Evolutionary conservation across 2,113 vertebrate species (phyloP).

Genomic region (Thunnus thynnus): DNA sequence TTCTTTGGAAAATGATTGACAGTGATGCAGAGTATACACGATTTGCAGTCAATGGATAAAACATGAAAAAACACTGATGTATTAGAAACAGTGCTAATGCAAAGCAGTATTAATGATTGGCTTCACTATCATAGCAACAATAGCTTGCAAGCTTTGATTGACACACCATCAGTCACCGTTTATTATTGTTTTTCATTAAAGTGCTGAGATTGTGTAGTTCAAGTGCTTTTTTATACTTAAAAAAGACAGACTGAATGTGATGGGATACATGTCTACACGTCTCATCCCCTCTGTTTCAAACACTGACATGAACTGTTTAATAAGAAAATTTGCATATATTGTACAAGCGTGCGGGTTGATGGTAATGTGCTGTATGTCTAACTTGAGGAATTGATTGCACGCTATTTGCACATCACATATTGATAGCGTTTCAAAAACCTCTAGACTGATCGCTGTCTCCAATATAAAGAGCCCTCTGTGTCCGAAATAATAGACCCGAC

Average conservation of each 20-base stretch:
- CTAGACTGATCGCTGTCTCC: conserved; percentile 20
- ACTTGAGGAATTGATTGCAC: neutral
- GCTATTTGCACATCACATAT: conserved; percentile 24
- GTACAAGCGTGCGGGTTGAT: neutral
- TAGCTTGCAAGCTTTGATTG: neutral
- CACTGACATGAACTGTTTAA: neutral
- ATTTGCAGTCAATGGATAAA: neutral
- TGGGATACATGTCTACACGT: neutral
- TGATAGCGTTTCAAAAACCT: conserved; percentile 22
- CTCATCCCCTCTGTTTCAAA: neutral
- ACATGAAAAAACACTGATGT: neutral
- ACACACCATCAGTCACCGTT: neutral
- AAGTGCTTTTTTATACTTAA: neutral
- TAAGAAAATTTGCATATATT: neutral
- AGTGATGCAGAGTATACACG: neutral
- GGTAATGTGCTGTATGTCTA: neutral
- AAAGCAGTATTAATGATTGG: neutral
- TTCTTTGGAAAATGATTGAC: neutral
- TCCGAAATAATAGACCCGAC: conserved; percentile 53
- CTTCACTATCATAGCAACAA: neutral
- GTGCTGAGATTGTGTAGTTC: neutral
- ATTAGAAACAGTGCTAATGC: neutral
- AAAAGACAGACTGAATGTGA: neutral
- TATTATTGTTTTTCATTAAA: neutral
- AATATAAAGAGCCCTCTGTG: conserved; percentile 26